A percentile compares a stretch with the other conserved stretches of the same genome.
These are phyloP conservation scores for Chaetophractus vellerosus DNA, from an alignment of 2,797 vertebrate species.

Conservation along the genomic window DNA sequence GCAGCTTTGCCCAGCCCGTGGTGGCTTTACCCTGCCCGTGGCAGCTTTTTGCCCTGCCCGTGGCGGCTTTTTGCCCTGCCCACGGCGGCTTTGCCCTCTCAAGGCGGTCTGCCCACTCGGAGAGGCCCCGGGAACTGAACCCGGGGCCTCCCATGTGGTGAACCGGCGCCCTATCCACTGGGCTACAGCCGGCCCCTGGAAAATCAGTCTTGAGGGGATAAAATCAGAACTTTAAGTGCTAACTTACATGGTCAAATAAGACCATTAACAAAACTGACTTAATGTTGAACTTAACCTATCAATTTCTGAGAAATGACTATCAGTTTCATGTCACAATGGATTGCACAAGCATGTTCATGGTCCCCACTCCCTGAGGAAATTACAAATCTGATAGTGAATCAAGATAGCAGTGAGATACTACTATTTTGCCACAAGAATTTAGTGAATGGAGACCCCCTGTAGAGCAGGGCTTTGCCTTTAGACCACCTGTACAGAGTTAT, in stretches of 20 bases:
- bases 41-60: no score
- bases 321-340: neutral
- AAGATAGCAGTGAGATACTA: neutral
- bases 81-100: no score
- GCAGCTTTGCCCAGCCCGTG: no score
- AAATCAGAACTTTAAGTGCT: neutral
- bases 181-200: no score
- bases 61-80: no score
- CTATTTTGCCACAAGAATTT: neutral
- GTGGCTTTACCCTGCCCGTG: no score
- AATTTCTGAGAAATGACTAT: neutral
- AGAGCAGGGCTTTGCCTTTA: neutral
- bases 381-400: neutral
- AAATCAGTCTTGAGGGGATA: neutral
- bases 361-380: constrained; percentile 7
- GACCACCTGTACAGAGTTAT: neutral
- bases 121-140: no score
- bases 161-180: no score
- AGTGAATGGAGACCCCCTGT: neutral
- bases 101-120: no score
- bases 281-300: neutral
- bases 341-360: neutral
- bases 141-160: no score
- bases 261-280: neutral
- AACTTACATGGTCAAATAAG: neutral